Percentiles rank a stretch among this genome's conserved stretches.
Conservation (phyloP, 2,797 vertebrate species). For the Podarcis siculus region DNA sequence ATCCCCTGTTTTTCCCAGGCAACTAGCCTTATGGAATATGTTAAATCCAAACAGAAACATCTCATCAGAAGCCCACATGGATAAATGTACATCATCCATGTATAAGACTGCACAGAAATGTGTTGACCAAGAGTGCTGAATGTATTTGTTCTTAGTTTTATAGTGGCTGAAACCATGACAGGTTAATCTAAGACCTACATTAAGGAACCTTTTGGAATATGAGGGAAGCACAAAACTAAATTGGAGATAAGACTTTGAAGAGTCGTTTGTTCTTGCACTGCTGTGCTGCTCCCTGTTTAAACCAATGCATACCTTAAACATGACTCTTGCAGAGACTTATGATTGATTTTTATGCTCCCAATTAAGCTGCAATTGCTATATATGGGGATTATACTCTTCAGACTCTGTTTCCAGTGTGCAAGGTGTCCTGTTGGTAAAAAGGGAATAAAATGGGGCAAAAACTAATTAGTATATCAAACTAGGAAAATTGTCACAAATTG, state of each 20-base stretch:
- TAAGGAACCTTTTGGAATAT: slow-evolving; percentile 74
- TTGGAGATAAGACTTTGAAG: slow-evolving; percentile 57
- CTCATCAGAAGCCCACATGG: too few species aligned
- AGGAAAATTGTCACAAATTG: background rate
- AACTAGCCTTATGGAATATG: too few species aligned
- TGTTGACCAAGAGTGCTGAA: slow-evolving; percentile 66
- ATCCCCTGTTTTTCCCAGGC: too few species aligned
- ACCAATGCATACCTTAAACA: slow-evolving; percentile 59
- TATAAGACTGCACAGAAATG: slow-evolving; percentile 38
- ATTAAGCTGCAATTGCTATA: slow-evolving; percentile 11
- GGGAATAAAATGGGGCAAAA: background rate
- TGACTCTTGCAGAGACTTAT: slow-evolving; percentile 52
- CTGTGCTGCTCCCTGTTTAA: slow-evolving; percentile 66
- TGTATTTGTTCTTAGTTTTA: slow-evolving; percentile 70
- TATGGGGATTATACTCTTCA: background rate
- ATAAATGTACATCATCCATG: too few species aligned
- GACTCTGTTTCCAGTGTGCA: background rate
- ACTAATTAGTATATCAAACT: background rate
- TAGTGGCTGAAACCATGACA: slow-evolving; percentile 70
- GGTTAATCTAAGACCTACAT: slow-evolving; percentile 78
- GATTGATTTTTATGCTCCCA: slow-evolving; percentile 34
- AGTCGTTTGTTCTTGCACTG: slow-evolving; percentile 53
- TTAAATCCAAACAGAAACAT: too few species aligned
- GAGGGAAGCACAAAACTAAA: slow-evolving; percentile 69
- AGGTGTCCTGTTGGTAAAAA: background rate